phyloP scores from a whole-genome alignment of 2,888 invertebrate genomes.

The Tetropium fuscum region DNA sequence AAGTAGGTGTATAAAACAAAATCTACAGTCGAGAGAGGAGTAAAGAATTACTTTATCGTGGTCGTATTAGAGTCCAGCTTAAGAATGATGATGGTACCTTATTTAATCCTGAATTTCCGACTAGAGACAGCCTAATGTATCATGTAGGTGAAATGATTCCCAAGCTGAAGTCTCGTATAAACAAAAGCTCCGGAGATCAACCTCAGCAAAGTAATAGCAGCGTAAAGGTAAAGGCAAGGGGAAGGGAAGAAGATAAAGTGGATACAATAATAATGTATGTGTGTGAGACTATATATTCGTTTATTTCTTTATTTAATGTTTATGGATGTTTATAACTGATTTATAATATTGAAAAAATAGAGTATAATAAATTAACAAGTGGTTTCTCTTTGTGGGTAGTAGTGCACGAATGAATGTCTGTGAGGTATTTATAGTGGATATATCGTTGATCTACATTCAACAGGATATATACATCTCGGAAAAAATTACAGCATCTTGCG shows the following conservation, averaged over 20 bases:
- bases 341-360: too few relatives aligned
- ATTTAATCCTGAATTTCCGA: constrained; percentile 77
- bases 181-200: constrained; percentile 64
- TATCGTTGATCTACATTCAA: too few relatives aligned
- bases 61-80: constrained; percentile 92
- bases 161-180: constrained; percentile 85
- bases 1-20: constrained; percentile 92
- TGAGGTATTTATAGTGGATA: too few relatives aligned
- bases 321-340: too few relatives aligned
- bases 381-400: too few relatives aligned
- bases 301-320: too few relatives aligned
- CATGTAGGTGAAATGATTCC: constrained; percentile 89
- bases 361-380: too few relatives aligned
- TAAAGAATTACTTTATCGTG: constrained; percentile 86
- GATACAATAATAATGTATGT: too few relatives aligned
- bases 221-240: constrained; percentile 60
- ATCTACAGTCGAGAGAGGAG: constrained; percentile 91
- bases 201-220: constrained; percentile 52
- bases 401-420: too few relatives aligned
- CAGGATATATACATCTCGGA: too few relatives aligned
- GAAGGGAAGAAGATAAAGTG: constrained; percentile 50
- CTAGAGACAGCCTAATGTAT: constrained; percentile 81
- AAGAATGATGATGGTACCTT: constrained; percentile 90
- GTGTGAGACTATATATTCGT: too few relatives aligned
- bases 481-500: too few relatives aligned